phyloP scores from a whole-genome alignment of 2,113 vertebrate genomes.

The Mystacornis crossleyi region DNA sequence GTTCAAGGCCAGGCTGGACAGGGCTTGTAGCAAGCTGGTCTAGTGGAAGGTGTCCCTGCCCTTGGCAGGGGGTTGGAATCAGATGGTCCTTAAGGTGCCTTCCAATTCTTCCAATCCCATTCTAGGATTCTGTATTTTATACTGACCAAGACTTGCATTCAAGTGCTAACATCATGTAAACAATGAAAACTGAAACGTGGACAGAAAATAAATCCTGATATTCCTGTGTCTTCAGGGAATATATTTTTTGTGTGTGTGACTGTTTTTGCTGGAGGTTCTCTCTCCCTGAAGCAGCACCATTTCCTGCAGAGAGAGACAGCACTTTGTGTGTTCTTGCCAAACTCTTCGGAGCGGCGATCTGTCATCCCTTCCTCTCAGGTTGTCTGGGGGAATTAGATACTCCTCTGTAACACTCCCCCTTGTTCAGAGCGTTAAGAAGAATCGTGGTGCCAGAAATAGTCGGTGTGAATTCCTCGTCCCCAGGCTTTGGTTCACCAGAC shows the following conservation, averaged over 20 bases:
- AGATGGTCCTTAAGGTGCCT: neutral
- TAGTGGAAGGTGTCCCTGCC: neutral
- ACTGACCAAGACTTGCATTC: neutral
- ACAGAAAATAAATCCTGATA: neutral
- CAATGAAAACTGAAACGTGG: neutral
- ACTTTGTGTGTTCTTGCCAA: neutral
- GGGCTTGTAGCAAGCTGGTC: neutral
- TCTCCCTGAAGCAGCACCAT: neutral
- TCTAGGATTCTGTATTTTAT: neutral
- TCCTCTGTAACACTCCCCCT: conserved; percentile 9
- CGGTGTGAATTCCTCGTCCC: neutral
- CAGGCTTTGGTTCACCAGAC: neutral
- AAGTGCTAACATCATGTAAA: neutral
- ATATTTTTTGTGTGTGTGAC: neutral
- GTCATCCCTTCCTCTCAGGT: neutral
- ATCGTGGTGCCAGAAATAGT: neutral
- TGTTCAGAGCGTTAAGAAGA: neutral
- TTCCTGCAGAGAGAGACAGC: neutral
- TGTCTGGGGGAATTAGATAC: conserved; percentile 16
- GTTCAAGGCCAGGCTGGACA: neutral
- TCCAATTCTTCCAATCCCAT: neutral
- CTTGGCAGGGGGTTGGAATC: neutral
- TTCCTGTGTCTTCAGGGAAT: neutral
- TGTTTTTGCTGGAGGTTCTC: neutral
- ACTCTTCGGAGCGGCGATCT: neutral